Conservation (phyloP, 2,888 invertebrate genomes). For the Eurytoma adleriae region DNA sequence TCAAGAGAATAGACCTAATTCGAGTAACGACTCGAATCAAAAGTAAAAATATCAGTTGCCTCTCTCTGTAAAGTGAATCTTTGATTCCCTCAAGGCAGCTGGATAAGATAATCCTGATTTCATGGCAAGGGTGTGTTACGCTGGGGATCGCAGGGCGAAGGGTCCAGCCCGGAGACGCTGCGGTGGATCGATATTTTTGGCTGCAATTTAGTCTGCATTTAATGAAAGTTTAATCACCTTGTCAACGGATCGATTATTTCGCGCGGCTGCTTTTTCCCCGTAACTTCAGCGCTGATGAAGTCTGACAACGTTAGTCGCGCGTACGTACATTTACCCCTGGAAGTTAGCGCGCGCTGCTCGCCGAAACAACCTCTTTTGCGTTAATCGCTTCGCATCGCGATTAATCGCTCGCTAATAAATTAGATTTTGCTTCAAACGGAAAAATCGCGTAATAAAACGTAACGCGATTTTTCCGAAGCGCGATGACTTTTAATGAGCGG, state of each 20-base stretch:
- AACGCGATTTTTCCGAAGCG: too few relatives aligned
- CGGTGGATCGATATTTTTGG: conserved; percentile 69
- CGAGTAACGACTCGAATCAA: too few relatives aligned
- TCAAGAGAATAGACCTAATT: too few relatives aligned
- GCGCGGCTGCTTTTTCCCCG: conserved; percentile 54
- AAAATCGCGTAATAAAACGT: too few relatives aligned
- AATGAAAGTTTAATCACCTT: conserved; percentile 74
- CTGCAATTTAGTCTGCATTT: conserved; percentile 71
- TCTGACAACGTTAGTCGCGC: conserved; percentile 22
- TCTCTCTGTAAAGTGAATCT: conserved; percentile 59
- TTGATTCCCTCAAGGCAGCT: conserved; percentile 64
- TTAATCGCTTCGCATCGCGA: background rate
- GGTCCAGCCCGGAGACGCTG: conserved; percentile 9
- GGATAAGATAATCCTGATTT: conserved; percentile 65
- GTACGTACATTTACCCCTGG: background rate
- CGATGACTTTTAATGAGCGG: too few relatives aligned
- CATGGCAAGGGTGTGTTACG: conserved; percentile 41
- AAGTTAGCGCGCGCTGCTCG: background rate
- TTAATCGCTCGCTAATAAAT: too few relatives aligned
- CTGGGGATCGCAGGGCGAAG: conserved; percentile 1
- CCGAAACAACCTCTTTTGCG: background rate
- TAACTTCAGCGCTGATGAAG: conserved; percentile 28
- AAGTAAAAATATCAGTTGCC: background rate
- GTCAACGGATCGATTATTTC: conserved; percentile 71
- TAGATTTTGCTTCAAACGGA: too few relatives aligned